Percentiles rank a stretch among this genome's conserved stretches.
phyloP scores from a whole-genome alignment of 2,113 vertebrate species.

The Caranx melampygus region DNA sequence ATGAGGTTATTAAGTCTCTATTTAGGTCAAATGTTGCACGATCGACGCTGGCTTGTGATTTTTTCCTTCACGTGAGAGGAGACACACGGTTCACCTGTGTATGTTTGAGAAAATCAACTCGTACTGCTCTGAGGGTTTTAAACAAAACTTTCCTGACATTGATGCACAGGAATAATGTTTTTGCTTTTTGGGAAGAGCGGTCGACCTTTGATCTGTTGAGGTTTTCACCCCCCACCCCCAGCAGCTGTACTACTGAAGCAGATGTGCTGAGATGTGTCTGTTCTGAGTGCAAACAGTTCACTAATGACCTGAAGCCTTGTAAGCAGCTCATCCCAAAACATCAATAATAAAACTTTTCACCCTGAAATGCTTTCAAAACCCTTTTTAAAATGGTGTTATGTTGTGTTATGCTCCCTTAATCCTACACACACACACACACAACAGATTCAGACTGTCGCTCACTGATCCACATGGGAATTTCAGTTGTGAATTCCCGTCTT shows the following conservation, averaged over 20 bases:
- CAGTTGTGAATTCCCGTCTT: background rate
- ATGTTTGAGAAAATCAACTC: background rate
- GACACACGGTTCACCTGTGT: background rate
- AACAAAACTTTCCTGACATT: background rate
- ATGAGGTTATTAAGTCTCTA: constrained; percentile 52
- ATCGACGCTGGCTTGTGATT: background rate
- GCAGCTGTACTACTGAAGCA: background rate
- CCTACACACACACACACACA: background rate
- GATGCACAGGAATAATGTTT: too few relatives aligned
- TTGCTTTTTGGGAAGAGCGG: too few relatives aligned
- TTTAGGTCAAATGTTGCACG: constrained; percentile 59
- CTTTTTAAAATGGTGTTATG: background rate
- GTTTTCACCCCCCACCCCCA: background rate
- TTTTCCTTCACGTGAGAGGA: background rate
- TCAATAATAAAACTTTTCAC: background rate
- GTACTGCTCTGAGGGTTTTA: background rate
- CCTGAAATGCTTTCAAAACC: background rate
- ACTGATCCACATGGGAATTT: constrained; percentile 2
- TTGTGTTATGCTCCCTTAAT: background rate
- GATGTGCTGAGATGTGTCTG: background rate
- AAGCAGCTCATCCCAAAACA: background rate
- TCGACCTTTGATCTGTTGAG: background rate
- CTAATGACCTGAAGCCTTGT: background rate
- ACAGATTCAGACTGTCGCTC: background rate
- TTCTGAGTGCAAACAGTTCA: background rate